Base-by-base conservation (phyloP, 1,140 invertebrate genomes). In the Drosophila asahinai region DNA sequence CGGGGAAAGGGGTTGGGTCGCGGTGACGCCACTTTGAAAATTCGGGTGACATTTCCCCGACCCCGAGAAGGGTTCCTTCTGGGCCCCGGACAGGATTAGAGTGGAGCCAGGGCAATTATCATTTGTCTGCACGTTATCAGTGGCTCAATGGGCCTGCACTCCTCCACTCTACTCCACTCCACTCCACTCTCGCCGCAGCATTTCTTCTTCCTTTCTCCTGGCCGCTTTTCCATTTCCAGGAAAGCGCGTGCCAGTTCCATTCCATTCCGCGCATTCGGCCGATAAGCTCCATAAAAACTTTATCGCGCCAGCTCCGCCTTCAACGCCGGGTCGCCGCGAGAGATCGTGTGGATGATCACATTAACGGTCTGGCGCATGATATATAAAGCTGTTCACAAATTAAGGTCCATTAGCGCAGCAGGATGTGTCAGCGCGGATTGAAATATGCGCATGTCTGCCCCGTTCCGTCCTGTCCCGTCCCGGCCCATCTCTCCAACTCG, bases 311-410 rank as follows among this genome's bases (percentile, higher is more conserved):
- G 45, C 19, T 59, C 52, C 61, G 33, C 45, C 60, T 57, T 58
- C 60, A 47, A 43, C 15, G 42, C 14, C 9, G 25, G 49, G 43
- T 51, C 42, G 36, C 64, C 17, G 51, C 22, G 47, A 30, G 55
- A 89, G 84, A 90, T 89, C 86, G 82, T 90, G 86, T 90, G 82
- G 86, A 91, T 86, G 86, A 90, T 91, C 86, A 91, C 86, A 90
- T 90, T 90, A 90, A 90, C 86, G 86, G 79, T 71, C 68, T 64
- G 79, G 81, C 82, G 71, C 82, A 90, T 90, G 86, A 91, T 90
- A 91, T 90, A 90, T 90, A 91, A 90, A 90, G 82, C 86, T 90
- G 86, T 90, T 90, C 86, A 90, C 86, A 90, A 90, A 90, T 90
- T 90, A 90, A 91, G 86, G 86, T 90, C 86, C 86, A 90, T 90